Base-by-base conservation (phyloP, 2,797 vertebrate genomes). In the Meriones psammophilus region DNA sequence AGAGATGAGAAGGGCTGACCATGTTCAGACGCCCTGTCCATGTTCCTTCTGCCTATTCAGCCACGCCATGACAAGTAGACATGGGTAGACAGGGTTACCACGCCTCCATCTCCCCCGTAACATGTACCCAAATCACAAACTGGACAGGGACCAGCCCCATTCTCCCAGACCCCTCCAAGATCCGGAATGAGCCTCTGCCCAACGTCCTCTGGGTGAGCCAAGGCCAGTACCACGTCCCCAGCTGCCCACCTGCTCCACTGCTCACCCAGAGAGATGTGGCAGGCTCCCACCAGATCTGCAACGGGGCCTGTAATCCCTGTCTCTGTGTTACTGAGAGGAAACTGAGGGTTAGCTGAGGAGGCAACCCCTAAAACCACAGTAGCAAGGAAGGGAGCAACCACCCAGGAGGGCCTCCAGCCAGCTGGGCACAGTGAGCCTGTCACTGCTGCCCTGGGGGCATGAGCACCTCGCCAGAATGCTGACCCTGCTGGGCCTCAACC, bases 151-250 rank as follows among this genome's bases (percentile, higher is more conserved):
- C 36, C 15, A 28, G 9, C 39, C 18, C 62, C 2, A 2, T 20
- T 46, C 24, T 15, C 71, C 68, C 17, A 76, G 46, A 62, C 8
- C 50, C 60, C 28, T 33, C 56, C 76, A 64, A 66, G 17, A 60
- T 56, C 66, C 30, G 30, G 39, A 50, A 42, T 0, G 7, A 79
- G 26, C 28, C 2, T 1, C 17, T 12, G n/a, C 15, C 28, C 7
- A 0, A 4, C 2, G 4, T 88, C 26, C 14, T 24, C 4, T 30
- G 8, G 9, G 5, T 2, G 73, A 18, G 56, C 50, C 0, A 7
- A 80, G 58, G 42, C 24, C 42, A 30, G 20, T 1, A 7, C 30
- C 17, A 50, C 10, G 10, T 24, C 60, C 46, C 76, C 39, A 36
- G 30, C 33, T 73, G n/a, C n/a, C 15, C 1, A 9, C 56, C 1